Base-by-base conservation (phyloP, 92 coral and sea anemone species). In the Phenganax stokvisi region DNA sequence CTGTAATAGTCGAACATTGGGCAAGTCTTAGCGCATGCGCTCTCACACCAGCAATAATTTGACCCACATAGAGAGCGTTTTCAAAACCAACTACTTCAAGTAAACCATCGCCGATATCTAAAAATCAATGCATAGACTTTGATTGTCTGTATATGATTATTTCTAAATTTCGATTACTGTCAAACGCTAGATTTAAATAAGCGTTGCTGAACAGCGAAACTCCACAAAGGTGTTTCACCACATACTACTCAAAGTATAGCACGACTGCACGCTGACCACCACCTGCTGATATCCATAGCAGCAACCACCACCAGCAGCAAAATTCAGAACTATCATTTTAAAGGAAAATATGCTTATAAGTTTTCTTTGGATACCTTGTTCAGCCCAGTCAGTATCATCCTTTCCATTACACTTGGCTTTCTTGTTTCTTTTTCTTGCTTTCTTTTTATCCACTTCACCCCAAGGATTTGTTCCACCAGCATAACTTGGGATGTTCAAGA, bases 391-490 rank as follows among this genome's bases (percentile, higher is more conserved):
- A 70, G 88, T 75, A 61, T 94, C 97, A 73, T 91, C 92, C 12
- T 87, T 89, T 76, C 86, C 89, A 30, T 89, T 87, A 1, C 92
- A 90, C 44, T 87, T 84, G 51, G 74, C 89, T 30, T 92, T 89
- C 72, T 97, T 91, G 54, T 90, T 85, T 27, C 79, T 80, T 80
- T 90, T 92, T 47, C 91, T 93, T 71, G 85, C 93, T 72, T 90
- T 94, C 89, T 94, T 94, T 82, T 93, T 94, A 84, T 94, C 98
- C 13, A 97, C 91, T 80, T 94, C 98, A 54, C 98, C 98, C 98
- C 98, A 94, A 47, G 92, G 92, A 86, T 94, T 94, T 2, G 98
- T 97, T 51, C 98, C 98, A 57, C 98, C 96, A 60, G 92, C 92
- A 63, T 88, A 92, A 88, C 98, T 94, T 72, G 98, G 98, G 56